Evolutionary conservation across 2,797 vertebrate genomes (phyloP), one percentile per base, ranked within the genome.

Genomic region (Etheostoma nigrum): DNA sequence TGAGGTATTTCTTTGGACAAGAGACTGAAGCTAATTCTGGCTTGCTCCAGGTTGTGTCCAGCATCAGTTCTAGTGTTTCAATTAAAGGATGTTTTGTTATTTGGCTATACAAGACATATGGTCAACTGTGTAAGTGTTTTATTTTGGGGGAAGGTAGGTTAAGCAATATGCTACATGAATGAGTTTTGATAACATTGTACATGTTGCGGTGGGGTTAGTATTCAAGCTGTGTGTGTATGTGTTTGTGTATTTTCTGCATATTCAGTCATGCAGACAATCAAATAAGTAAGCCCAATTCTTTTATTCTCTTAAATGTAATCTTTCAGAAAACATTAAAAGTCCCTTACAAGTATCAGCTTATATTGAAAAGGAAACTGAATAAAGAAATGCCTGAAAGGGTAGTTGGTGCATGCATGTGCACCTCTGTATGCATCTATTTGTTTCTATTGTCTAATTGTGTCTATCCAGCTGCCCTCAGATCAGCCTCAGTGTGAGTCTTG

Each of bases 371-470:
- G 2, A 14, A 58, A 33, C 19, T 59, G 21, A 2, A 1, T 59
- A 42, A 67, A 44, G 1, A 73, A 27, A 68, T 60, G 67, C 44
- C 40, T 72, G 52, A 73, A 67, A 45, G 30, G 18, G 68, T 68
- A 63, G 18, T n/a, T 59, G 40, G 12, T 30, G 12, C 21, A 33
- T 61, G 67, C n/a, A 52, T 70, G 10, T 42, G 55, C 21, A 62
- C 36, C 27, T 58, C 59, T 64, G 8, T 30, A 42, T 64, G 18
- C 64, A 57, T 64, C 58, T 61, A 57, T 77, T 49, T 45, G 12
- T 62, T 27, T 74, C 3, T 68, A n/a, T 71, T 68, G 61, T 76
- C 15, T 76, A 30, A 27, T 69, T 81, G 23, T 64, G 64, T 82
- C 44, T 59, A 5, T 73, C 45, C 55, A 66, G 65, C 66, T 63